These are phyloP conservation scores for Steatocranus sp. DNA, from an alignment of 2,797 vertebrate species.

Conservation along the genomic window DNA sequence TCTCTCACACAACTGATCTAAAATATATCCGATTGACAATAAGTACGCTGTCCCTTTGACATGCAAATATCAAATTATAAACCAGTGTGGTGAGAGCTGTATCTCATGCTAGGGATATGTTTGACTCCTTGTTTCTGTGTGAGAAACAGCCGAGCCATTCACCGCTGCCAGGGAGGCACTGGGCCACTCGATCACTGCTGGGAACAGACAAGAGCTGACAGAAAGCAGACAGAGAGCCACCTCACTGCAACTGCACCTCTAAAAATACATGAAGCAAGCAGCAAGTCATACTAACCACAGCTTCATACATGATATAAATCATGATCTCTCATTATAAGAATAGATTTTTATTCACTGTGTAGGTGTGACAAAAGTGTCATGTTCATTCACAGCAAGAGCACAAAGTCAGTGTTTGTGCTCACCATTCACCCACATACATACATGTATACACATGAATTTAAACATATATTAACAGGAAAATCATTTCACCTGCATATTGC, in stretches of 20 bases:
- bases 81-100: not conserved
- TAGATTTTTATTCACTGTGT: not conserved
- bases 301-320: not conserved
- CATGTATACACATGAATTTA: not conserved
- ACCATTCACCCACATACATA: not conserved
- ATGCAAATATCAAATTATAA: not conserved
- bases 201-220: conserved; percentile 39
- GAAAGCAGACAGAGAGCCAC: conserved; percentile 48
- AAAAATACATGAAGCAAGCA: conserved; percentile 47
- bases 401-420: not conserved
- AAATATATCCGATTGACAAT: not conserved
- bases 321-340: not conserved
- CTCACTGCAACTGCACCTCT: conserved; percentile 28
- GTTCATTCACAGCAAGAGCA: not conserved
- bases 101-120: not conserved
- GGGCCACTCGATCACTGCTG: conserved; percentile 25
- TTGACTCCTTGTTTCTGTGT: not conserved
- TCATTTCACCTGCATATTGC: not conserved
- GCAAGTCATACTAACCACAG: not conserved
- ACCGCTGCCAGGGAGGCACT: not conserved
- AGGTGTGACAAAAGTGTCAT: not conserved
- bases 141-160: conserved; percentile 7
- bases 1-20: not conserved
- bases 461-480: not conserved
- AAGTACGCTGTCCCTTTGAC: not conserved